Conservation (phyloP, 2,797 vertebrate genomes). For the Coluber constrictor region DNA sequence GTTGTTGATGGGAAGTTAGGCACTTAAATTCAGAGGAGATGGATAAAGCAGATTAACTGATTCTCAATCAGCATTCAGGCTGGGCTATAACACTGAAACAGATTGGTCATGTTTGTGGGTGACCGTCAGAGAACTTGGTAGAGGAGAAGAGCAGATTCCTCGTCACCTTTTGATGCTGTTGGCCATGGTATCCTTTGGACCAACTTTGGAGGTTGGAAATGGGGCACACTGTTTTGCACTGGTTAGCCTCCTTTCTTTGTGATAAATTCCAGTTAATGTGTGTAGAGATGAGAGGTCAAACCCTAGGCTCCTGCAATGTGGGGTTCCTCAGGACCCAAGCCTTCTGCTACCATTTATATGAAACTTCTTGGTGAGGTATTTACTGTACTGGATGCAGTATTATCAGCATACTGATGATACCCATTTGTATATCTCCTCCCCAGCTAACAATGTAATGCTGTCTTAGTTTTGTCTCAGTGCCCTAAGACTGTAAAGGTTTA, state of each 20-base stretch:
- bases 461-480: background rate
- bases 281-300: background rate
- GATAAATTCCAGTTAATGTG: background rate
- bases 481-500: background rate
- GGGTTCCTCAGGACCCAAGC: background rate
- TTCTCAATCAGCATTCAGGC: background rate
- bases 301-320: background rate
- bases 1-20: background rate
- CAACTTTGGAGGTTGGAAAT: background rate
- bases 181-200: background rate
- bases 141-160: background rate
- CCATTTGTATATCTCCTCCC: background rate
- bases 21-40: background rate
- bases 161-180: background rate
- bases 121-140: background rate
- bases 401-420: background rate
- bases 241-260: background rate
- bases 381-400: background rate
- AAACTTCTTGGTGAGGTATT: background rate
- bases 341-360: background rate
- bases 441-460: background rate
- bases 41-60: background rate
- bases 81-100: background rate
- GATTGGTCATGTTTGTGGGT: background rate
- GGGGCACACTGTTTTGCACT: background rate